These are phyloP conservation scores for Lepidocyrtoides sp. DNA, from an alignment of 2,888 invertebrate species.

Conservation along the genomic window DNA sequence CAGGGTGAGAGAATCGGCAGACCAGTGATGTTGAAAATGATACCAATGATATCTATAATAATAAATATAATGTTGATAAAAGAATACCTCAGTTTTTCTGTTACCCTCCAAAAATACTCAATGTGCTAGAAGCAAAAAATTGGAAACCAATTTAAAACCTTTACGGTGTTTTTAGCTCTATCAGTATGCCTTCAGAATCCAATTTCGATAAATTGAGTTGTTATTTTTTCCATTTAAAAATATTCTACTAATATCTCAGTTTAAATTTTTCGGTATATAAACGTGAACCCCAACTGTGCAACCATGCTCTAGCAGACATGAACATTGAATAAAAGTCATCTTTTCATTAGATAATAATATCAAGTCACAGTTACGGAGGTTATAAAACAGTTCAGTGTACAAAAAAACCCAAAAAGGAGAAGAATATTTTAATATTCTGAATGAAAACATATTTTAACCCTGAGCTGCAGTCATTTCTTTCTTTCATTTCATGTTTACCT, in stretches of 20 bases:
- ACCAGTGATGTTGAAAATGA: neutral
- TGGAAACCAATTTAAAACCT: no score
- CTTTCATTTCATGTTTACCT: neutral
- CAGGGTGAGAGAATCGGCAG: constrained; percentile 48
- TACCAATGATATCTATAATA: no score
- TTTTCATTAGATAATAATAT: neutral
- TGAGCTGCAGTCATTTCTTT: neutral
- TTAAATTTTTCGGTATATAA: neutral
- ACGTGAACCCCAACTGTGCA: constrained; percentile 9
- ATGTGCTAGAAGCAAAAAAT: no score
- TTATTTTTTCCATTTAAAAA: constrained; percentile 2
- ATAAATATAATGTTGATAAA: neutral
- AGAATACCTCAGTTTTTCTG: neutral
- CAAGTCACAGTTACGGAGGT: neutral
- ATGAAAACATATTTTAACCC: neutral
- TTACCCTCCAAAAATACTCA: neutral
- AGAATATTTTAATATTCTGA: neutral
- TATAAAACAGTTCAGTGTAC: neutral
- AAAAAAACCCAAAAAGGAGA: neutral
- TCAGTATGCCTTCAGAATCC: neutral
- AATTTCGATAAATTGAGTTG: neutral
- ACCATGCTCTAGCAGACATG: constrained; percentile 6
- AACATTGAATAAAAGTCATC: constrained; percentile 1
- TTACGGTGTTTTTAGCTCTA: no score
- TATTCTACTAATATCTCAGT: neutral